Evolutionary conservation across 2,797 vertebrate genomes (phyloP).

Genomic region (Menidia menidia): DNA sequence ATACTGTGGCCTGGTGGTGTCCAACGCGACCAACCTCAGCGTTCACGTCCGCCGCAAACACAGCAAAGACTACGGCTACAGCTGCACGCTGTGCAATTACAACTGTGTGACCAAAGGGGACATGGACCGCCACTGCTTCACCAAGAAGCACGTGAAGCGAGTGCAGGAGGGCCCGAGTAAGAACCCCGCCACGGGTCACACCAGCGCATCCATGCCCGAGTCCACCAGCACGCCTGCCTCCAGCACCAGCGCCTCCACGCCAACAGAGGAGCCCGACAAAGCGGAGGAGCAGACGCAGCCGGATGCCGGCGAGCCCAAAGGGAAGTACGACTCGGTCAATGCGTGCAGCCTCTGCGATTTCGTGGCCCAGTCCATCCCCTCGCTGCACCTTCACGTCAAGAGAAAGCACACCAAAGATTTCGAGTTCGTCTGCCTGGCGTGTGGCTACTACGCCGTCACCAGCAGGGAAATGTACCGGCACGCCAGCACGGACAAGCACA

Average conservation of each 20-base stretch:
- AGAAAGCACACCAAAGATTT: slow-evolving; percentile 93
- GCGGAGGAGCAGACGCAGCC: slow-evolving; percentile 45
- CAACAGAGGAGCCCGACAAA: slow-evolving; percentile 50
- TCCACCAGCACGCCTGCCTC: slow-evolving; percentile 7
- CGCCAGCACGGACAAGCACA: slow-evolving; percentile 93
- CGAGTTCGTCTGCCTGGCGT: slow-evolving; percentile 95
- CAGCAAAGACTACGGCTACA: slow-evolving; percentile 95
- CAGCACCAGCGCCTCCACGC: slow-evolving; percentile 11
- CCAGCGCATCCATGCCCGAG: slow-evolving; percentile 42
- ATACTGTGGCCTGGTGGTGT: slow-evolving; percentile 93
- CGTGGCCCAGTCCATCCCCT: slow-evolving; percentile 87
- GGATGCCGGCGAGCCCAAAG: slow-evolving; percentile 54
- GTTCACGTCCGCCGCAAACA: slow-evolving; percentile 97
- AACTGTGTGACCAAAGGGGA: slow-evolving; percentile 98
- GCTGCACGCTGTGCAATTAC: slow-evolving; percentile 95
- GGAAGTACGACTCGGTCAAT: slow-evolving; percentile 73
- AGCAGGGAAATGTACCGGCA: slow-evolving; percentile 94
- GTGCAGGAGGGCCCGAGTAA: slow-evolving; percentile 76
- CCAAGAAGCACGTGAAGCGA: slow-evolving; percentile 93
- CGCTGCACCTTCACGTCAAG: slow-evolving; percentile 92
- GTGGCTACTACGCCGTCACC: slow-evolving; percentile 94
- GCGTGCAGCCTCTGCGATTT: slow-evolving; percentile 90
- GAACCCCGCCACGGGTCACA: slow-evolving; percentile 26
- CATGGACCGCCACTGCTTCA: slow-evolving; percentile 98
- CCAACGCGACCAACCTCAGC: slow-evolving; percentile 94